These are phyloP conservation scores for Arctopsyche grandis DNA, from an alignment of 1,140 invertebrate species.

Conservation along the genomic window DNA sequence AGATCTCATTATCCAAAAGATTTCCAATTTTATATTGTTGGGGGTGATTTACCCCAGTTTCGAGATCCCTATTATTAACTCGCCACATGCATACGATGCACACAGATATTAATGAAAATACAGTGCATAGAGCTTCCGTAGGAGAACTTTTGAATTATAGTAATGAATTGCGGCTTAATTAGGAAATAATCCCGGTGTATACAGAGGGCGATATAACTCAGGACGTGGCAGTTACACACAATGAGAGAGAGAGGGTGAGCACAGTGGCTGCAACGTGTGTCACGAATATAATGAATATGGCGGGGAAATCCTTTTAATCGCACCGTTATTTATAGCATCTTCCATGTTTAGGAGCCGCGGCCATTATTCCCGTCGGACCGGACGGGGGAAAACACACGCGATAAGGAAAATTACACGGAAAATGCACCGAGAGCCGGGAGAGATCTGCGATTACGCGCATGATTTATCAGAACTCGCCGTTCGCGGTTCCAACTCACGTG, in stretches of 20 bases:
- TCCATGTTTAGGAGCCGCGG: conserved; percentile 19
- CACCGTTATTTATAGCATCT: conserved; percentile 1
- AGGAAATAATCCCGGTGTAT: conserved; percentile 19
- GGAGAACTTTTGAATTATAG: not conserved
- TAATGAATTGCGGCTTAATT: conserved; percentile 10
- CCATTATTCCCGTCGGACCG: conserved; percentile 31
- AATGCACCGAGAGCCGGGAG: not conserved
- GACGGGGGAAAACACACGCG: conserved; percentile 26
- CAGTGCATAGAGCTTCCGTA: too few relatives aligned
- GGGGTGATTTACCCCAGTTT: too few relatives aligned
- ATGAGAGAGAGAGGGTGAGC: not conserved
- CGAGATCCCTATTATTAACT: too few relatives aligned
- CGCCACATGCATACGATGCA: not conserved
- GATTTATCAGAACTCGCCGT: not conserved
- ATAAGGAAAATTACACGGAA: conserved; percentile 42
- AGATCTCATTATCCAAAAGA: too few relatives aligned
- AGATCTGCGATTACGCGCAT: not conserved
- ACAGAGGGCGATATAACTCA: not conserved
- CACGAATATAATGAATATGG: conserved; percentile 31
- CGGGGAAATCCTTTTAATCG: conserved; percentile 38
- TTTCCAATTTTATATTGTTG: too few relatives aligned
- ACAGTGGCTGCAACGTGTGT: conserved; percentile 7
- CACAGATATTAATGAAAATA: not conserved
- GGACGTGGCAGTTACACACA: not conserved
- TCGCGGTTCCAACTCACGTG: not conserved